phyloP scores from a whole-genome alignment of 2,888 invertebrate genomes.

The Eudemis profundana region DNA sequence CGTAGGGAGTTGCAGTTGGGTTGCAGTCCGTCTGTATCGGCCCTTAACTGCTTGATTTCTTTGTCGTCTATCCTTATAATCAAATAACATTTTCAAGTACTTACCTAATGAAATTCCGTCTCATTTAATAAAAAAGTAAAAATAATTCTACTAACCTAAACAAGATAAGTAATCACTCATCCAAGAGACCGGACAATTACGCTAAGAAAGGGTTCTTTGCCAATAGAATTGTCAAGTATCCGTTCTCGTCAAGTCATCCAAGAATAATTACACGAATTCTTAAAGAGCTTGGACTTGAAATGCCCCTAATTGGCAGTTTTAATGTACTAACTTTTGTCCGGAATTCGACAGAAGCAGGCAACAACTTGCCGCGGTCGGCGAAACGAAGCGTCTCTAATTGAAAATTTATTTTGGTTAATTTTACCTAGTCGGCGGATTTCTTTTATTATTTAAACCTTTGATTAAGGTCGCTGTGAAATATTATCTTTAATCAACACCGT shows the following conservation, averaged over 20 bases:
- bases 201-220: constrained; percentile 33
- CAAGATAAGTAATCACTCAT: constrained; percentile 6
- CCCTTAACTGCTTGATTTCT: no score
- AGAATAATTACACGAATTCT: constrained; percentile 82
- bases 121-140: neutral
- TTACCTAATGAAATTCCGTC: no score
- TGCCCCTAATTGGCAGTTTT: constrained; percentile 84
- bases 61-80: no score
- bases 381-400: constrained; percentile 78
- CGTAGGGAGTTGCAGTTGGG: no score
- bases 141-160: neutral
- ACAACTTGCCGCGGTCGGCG: constrained; percentile 80
- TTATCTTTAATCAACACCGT: neutral
- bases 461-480: constrained; percentile 55
- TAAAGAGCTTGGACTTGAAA: constrained; percentile 83
- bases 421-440: constrained; percentile 68
- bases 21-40: no score
- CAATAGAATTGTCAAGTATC: constrained; percentile 60
- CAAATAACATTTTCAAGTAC: no score
- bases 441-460: constrained; percentile 68
- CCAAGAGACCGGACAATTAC: constrained; percentile 36
- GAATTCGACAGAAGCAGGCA: constrained; percentile 79
- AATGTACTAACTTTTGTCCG: constrained; percentile 83
- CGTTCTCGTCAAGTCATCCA: constrained; percentile 72
- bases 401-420: constrained; percentile 75